A percentile compares a stretch with the other conserved stretches of the same genome.
Conservation (phyloP, 1,140 invertebrate genomes). For the Brevipalpus yothersi region DNA sequence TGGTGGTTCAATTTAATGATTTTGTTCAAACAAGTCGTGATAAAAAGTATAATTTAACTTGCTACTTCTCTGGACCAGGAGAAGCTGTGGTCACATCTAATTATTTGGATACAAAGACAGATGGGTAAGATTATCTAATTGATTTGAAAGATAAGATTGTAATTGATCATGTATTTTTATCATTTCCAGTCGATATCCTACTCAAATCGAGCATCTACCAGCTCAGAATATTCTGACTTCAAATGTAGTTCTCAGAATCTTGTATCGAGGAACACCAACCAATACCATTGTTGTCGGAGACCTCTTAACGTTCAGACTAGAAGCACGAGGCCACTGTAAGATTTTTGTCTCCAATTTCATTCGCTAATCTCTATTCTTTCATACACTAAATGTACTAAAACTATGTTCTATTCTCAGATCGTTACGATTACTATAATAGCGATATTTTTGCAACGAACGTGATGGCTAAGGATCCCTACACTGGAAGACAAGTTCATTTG, state of each 20-base stretch:
- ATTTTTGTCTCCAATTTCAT: slow-evolving; percentile 15
- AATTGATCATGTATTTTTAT: slow-evolving; percentile 1
- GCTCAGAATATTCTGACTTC: slow-evolving; percentile 69
- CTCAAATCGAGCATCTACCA: slow-evolving; percentile 66
- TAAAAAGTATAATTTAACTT: slow-evolving; percentile 73
- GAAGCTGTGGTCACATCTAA: slow-evolving; percentile 76
- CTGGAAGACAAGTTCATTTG: slow-evolving; percentile 58
- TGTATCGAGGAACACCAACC: slow-evolving; percentile 66
- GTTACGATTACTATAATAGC: slow-evolving; percentile 13
- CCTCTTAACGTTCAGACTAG: slow-evolving; percentile 61
- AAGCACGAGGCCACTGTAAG: slow-evolving; percentile 66
- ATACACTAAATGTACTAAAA: too few relatives aligned
- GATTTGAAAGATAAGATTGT: background rate
- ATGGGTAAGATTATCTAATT: slow-evolving; percentile 11
- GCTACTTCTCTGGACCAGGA: slow-evolving; percentile 61
- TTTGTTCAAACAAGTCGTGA: slow-evolving; percentile 69
- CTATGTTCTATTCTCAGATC: slow-evolving; percentile 12
- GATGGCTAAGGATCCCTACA: slow-evolving; percentile 73
- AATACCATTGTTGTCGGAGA: slow-evolving; percentile 83
- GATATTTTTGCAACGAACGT: slow-evolving; percentile 83
- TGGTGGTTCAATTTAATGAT: slow-evolving; percentile 77
- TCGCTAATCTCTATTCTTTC: background rate
- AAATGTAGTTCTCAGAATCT: slow-evolving; percentile 50
- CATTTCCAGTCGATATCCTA: slow-evolving; percentile 41
- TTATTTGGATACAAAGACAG: slow-evolving; percentile 59